Conservation (phyloP, 1,140 invertebrate genomes). For the Wiebesia pumilae region DNA sequence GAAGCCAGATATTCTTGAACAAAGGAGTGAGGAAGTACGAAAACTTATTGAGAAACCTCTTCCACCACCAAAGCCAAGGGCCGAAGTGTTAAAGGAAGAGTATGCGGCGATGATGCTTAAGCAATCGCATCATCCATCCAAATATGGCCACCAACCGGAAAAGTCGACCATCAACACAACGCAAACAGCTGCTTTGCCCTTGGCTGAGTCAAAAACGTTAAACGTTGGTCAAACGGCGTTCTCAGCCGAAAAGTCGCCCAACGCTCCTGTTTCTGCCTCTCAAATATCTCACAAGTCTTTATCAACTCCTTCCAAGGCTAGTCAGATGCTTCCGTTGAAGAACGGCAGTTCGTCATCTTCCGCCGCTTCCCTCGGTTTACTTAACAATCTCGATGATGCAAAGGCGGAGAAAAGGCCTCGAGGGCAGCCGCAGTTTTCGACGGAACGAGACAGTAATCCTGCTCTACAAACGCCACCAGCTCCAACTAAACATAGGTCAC, state of each 20-base stretch:
- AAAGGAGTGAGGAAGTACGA: conserved; percentile 68
- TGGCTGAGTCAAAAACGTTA: conserved; percentile 31
- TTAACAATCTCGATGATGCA: conserved; percentile 60
- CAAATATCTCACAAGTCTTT: conserved; percentile 55
- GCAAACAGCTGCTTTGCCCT: conserved; percentile 32
- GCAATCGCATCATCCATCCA: conserved; percentile 63
- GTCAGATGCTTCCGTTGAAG: conserved; percentile 59
- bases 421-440: conserved; percentile 47
- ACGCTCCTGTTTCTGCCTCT: conserved; percentile 31
- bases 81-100: conserved; percentile 64
- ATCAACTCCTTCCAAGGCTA: background rate
- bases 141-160: conserved; percentile 60
- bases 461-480: conserved; percentile 55
- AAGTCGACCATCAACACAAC: conserved; percentile 50
- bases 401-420: conserved; percentile 61
- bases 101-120: conserved; percentile 66
- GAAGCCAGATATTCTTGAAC: conserved; percentile 64
- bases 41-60: conserved; percentile 70
- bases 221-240: conserved; percentile 53
- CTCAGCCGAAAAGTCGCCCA: conserved; percentile 60
- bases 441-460: conserved; percentile 45
- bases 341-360: conserved; percentile 62
- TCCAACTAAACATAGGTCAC: conserved; percentile 63
- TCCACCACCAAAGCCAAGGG: conserved; percentile 60
- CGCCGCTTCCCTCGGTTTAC: conserved; percentile 45